Evolutionary conservation across 2,113 vertebrate species (phyloP).

Genomic region (Lophochroa leadbeateri): DNA sequence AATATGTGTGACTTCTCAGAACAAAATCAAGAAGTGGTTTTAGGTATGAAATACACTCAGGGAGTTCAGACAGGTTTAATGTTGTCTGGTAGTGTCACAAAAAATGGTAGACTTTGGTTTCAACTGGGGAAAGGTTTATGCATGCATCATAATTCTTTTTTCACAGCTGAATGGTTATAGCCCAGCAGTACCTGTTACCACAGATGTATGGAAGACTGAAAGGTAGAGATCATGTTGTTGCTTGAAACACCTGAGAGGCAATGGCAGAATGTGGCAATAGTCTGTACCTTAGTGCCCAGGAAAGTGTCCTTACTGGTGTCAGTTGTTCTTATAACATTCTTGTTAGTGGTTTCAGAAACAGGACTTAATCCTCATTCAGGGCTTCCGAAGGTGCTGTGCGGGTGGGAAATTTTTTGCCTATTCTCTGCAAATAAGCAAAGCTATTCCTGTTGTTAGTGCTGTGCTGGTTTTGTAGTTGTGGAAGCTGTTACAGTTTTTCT

Average conservation of each 20-base stretch:
- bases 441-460: background rate
- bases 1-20: background rate
- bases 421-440: background rate
- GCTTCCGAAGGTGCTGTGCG: background rate
- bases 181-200: background rate
- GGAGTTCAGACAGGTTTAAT: background rate
- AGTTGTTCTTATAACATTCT: background rate
- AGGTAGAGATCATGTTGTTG: background rate
- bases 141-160: accelerated
- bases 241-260: background rate
- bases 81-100: background rate
- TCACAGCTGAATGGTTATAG: background rate
- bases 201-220: background rate
- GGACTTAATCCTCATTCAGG: background rate
- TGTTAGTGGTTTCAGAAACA: background rate
- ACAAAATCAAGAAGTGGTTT: background rate
- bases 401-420: background rate
- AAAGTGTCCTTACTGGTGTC: too few species aligned
- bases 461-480: background rate
- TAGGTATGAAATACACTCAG: accelerated
- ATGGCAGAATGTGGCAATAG: background rate
- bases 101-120: background rate
- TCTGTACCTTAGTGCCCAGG: background rate
- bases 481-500: background rate
- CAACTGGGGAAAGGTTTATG: background rate